phyloP scores from a whole-genome alignment of 2,113 vertebrate genomes.

The Pedetes capensis region DNA sequence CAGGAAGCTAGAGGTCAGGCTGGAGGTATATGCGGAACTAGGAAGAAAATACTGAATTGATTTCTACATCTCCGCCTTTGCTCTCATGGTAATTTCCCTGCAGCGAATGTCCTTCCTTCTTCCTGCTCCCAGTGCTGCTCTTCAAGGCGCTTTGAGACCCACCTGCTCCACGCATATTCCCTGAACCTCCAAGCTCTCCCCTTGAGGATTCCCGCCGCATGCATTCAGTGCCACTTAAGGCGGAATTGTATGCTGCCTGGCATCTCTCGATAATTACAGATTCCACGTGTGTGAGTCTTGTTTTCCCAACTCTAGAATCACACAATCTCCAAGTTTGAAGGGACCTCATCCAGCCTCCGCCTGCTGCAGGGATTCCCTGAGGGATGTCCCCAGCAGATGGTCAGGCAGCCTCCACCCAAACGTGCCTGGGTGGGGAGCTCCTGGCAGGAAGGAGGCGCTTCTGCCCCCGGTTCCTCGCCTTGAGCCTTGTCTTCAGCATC shows the following conservation, averaged over 20 bases:
- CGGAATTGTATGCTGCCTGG: conserved; percentile 77
- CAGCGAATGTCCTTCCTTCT: not conserved
- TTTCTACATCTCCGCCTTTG: conserved; percentile 17
- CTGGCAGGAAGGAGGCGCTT: not conserved
- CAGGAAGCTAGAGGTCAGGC: conserved; percentile 30
- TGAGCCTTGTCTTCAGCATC: not conserved
- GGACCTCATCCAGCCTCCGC: conserved; percentile 75
- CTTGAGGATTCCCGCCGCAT: conserved; percentile 29
- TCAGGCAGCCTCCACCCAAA: conserved; percentile 68
- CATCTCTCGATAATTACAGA: conserved; percentile 79
- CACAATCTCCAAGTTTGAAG: conserved; percentile 77
- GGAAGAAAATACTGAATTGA: conserved; percentile 11
- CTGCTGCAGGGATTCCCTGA: conserved; percentile 72
- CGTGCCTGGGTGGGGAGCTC: conserved; percentile 15
- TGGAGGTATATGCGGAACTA: not conserved
- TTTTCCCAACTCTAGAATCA: conserved; percentile 79
- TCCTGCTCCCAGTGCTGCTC: not conserved
- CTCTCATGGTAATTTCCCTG: not conserved
- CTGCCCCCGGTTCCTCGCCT: not conserved
- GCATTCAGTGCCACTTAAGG: conserved; percentile 69
- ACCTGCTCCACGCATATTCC: conserved; percentile 23
- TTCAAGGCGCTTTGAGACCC: not conserved
- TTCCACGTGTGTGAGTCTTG: conserved; percentile 78
- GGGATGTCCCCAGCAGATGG: conserved; percentile 71
- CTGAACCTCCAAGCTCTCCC: conserved; percentile 1